Evolutionary conservation across 1,140 invertebrate genomes (phyloP), one percentile per base, ranked within the genome.

Genomic region (Neelides sp.): DNA sequence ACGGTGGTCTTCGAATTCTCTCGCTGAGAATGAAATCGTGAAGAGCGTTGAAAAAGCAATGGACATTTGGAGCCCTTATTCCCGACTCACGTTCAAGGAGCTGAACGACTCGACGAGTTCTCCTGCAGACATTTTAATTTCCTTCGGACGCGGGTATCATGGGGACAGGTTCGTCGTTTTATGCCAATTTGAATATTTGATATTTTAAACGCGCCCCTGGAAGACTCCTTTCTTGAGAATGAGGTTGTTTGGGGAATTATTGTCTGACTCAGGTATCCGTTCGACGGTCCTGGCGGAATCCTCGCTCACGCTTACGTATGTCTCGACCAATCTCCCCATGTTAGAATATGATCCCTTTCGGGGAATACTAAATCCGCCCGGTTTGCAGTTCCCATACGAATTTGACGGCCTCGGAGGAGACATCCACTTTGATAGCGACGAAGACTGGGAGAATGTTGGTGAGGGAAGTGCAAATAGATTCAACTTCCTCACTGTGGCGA

Each of bases 301-400:
- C 73, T 94, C 61, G 90, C 90, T 17, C 90, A 95, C 68, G 90
- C 89, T 35, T 95, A 90, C 70, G n/a, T n/a, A n/a, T n/a, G n/a
- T n/a, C n/a, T n/a, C n/a, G n/a, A n/a, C n/a, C n/a, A n/a, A n/a
- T n/a, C n/a, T n/a, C n/a, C n/a, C n/a, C n/a, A n/a, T n/a, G n/a
- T n/a, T n/a, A n/a, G n/a, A n/a, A n/a, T n/a, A n/a, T n/a, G n/a
- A n/a, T n/a, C n/a, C n/a, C n/a, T n/a, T n/a, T n/a, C n/a, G n/a
- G n/a, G n/a, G n/a, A n/a, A n/a, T n/a, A n/a, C n/a, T n/a, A n/a
- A n/a, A n/a, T n/a, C n/a, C n/a, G n/a, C n/a, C n/a, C n/a, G n/a
- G n/a, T n/a, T n/a, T n/a, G n/a, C n/a, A n/a, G n/a, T 93, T 87
- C 65, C 89, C 89, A 1, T 79, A 78, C 2, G 73, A 79, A n/a